A percentile compares a stretch with the other conserved stretches of the same genome.
These are phyloP conservation scores for Ambastaia sidthimunki DNA, from an alignment of 2,797 vertebrate genomes.

Conservation along the genomic window DNA sequence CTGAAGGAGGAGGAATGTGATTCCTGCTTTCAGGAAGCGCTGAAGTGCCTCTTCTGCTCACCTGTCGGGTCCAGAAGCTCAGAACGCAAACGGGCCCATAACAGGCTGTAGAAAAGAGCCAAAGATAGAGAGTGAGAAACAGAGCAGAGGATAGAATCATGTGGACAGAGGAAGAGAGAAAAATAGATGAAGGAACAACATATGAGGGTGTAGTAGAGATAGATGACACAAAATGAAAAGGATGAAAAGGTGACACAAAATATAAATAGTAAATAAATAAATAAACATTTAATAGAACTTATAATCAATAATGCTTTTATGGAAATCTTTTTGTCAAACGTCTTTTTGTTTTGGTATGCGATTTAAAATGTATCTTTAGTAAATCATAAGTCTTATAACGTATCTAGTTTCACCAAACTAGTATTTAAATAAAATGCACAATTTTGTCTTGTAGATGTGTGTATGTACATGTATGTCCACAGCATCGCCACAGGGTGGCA, in stretches of 20 bases:
- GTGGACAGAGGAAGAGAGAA: constrained; percentile 53
- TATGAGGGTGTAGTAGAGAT: constrained; percentile 15
- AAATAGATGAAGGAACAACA: constrained; percentile 61
- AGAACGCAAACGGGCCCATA: constrained; percentile 90
- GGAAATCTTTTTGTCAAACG: too few relatives aligned
- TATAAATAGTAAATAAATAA: too few relatives aligned
- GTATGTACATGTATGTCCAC: background rate
- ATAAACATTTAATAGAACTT: too few relatives aligned
- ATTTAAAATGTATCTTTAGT: too few relatives aligned
- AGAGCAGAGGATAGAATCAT: constrained; percentile 68
- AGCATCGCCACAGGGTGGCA: constrained; percentile 26
- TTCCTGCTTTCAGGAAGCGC: constrained; percentile 86
- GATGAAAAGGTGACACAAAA: too few relatives aligned
- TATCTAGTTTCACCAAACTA: too few relatives aligned
- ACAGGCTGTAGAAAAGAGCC: constrained; percentile 85
- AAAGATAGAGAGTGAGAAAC: constrained; percentile 62
- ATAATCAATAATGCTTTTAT: too few relatives aligned
- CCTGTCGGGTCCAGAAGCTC: constrained; percentile 85
- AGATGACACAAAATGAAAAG: too few relatives aligned
- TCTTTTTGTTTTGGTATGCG: too few relatives aligned
- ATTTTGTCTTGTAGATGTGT: background rate
- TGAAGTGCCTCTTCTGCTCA: constrained; percentile 86
- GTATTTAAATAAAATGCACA: too few relatives aligned
- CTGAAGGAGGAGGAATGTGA: constrained; percentile 77
- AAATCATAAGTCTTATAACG: too few relatives aligned